Conservation (phyloP, 2,888 invertebrate genomes). For the Cryptocephalus primarius region DNA sequence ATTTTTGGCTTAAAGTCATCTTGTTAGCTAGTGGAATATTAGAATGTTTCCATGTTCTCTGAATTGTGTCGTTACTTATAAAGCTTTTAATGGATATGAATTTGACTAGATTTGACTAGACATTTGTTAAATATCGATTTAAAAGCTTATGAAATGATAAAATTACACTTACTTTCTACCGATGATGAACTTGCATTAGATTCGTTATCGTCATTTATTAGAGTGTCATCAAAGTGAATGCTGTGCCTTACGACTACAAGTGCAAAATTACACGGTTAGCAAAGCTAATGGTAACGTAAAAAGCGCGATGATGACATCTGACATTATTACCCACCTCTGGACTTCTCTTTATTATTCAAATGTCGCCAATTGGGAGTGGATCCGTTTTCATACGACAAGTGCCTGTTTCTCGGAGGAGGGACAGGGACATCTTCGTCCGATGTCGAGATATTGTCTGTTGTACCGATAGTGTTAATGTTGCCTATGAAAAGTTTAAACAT, state of each 20-base stretch:
- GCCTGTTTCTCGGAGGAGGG: conserved; percentile 52
- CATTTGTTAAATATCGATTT: too few relatives aligned
- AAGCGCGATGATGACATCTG: background rate
- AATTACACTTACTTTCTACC: conserved; percentile 24
- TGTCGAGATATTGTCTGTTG: conserved; percentile 68
- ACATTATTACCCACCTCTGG: conserved; percentile 18
- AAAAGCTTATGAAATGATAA: too few relatives aligned
- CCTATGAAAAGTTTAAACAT: conserved; percentile 38
- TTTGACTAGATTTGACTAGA: too few relatives aligned
- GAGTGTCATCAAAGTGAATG: conserved; percentile 25
- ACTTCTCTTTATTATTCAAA: conserved; percentile 28
- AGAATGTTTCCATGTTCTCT: too few relatives aligned
- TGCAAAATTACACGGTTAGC: background rate
- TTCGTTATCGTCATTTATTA: conserved; percentile 23
- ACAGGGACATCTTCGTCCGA: conserved; percentile 54
- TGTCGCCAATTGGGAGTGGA: conserved; percentile 19
- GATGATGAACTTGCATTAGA: conserved; percentile 24
- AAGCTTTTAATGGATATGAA: too few relatives aligned
- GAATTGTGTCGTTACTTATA: too few relatives aligned
- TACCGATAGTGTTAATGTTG: conserved; percentile 56
- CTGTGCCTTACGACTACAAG: conserved; percentile 24
- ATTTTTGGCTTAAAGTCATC: too few relatives aligned
- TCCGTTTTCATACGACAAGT: conserved; percentile 33
- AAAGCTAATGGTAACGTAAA: too few relatives aligned
- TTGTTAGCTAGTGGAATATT: too few relatives aligned